These are phyloP conservation scores for Philypnodon macrostomus DNA, from an alignment of 2,797 vertebrate genomes.

Conservation along the genomic window DNA sequence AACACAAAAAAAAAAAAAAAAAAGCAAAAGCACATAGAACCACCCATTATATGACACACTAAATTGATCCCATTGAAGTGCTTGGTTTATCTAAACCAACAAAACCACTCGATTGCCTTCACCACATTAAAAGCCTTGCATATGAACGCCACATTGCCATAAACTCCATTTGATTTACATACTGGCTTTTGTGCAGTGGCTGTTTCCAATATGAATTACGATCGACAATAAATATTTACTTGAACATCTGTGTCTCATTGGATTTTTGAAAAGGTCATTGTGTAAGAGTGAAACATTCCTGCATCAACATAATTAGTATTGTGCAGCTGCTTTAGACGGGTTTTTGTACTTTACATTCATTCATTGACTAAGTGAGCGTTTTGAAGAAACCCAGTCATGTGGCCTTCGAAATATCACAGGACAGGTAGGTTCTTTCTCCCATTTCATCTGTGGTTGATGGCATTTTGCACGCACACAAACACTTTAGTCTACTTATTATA, in stretches of 20 bases:
- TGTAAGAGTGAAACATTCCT: background rate
- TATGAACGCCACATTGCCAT: constrained; percentile 1
- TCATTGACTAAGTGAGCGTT: too few relatives aligned
- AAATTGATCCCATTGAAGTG: background rate
- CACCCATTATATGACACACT: too few relatives aligned
- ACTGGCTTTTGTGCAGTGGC: background rate
- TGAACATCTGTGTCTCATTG: background rate
- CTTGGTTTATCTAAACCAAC: constrained; percentile 2
- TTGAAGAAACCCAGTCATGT: too few relatives aligned
- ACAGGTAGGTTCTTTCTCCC: too few relatives aligned
- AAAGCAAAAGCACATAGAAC: too few relatives aligned
- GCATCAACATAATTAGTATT: too few relatives aligned
- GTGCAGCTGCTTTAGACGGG: too few relatives aligned
- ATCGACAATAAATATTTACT: constrained; percentile 1
- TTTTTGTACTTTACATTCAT: background rate
- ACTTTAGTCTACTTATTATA: too few relatives aligned
- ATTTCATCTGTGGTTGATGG: too few relatives aligned
- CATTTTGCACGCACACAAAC: too few relatives aligned
- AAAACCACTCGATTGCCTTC: background rate
- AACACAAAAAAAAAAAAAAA: too few relatives aligned
- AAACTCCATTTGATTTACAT: background rate
- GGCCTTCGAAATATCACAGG: too few relatives aligned
- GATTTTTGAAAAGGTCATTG: background rate
- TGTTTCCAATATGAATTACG: background rate
- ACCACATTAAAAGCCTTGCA: background rate